Percentiles rank a stretch among this genome's conserved stretches.
phyloP scores from a whole-genome alignment of 1,140 invertebrate species.

The Sarcophaga peregrina region DNA sequence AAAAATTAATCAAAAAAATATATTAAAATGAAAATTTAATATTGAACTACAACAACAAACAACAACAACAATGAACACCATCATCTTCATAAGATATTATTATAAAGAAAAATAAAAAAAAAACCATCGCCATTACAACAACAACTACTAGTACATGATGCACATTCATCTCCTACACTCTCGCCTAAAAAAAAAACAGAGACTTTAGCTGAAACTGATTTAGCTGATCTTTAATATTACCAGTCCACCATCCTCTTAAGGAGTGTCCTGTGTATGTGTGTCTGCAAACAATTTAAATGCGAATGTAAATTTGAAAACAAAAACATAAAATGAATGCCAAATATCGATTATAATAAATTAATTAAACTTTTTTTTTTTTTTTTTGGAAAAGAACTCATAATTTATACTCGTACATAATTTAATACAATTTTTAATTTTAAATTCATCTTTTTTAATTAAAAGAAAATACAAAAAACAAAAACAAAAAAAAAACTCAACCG shows the following conservation, averaged over 20 bases:
- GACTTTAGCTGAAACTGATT: too few relatives aligned
- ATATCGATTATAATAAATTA: not conserved
- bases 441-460: slow-evolving; percentile 21
- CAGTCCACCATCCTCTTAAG: too few relatives aligned
- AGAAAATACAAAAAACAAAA: slow-evolving; percentile 19
- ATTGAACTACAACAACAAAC: slow-evolving; percentile 37
- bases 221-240: too few relatives aligned
- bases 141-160: not conserved
- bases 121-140: too few relatives aligned
- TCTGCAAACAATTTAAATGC: not conserved
- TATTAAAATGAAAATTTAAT: slow-evolving; percentile 22
- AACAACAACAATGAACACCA: slow-evolving; percentile 39
- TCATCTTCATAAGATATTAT: slow-evolving; percentile 39
- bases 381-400: slow-evolving; percentile 8
- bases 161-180: not conserved
- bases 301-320: slow-evolving; percentile 27
- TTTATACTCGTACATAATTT: slow-evolving; percentile 24
- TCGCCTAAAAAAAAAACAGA: not conserved
- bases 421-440: slow-evolving; percentile 15
- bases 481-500: not conserved
- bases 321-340: not conserved
- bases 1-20: slow-evolving; percentile 31
- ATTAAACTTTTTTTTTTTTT: too few relatives aligned
- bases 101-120: too few relatives aligned
- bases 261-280: not conserved